Evolutionary conservation across 2,888 invertebrate species (phyloP), one percentile per base, ranked within the genome.

Genomic region (Pycnomerus fuliginosus): DNA sequence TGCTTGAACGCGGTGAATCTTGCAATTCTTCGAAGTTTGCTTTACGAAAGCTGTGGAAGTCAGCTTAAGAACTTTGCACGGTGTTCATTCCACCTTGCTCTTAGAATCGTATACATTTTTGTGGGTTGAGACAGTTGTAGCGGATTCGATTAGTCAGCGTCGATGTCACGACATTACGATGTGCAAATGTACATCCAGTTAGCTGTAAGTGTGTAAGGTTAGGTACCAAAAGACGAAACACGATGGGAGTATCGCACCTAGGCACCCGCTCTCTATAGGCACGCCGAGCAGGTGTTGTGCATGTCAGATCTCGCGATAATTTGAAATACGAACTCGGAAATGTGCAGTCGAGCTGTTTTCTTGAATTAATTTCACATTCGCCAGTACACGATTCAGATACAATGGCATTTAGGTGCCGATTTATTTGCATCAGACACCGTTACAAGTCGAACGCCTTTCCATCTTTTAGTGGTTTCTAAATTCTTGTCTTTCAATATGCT

Each of bases 301-400:
- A 55, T 60, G 69, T 69, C 69, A 67, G 69, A 70, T 70, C 56
- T 48, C 48, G 60, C 62, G 69, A 70, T 70, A 68, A 67, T 70
- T 70, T 70, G 69, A 70, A 60, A 65, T 68, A 69, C 68, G 62
- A 60, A 70, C 67, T 70, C 69, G 69, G 69, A 70, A 69, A 69
- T 62, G 61, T 55, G 56, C 56, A 59, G 54, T 54, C 53, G 52
- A 54, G 58, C 56, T 58, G 63, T 62, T 67, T 64, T 64, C 65
- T 60, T 69, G 69, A 67, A 69, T 69, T 70, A 68, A 69, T 70
- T 70, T 64, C 65, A 61, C 68, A 69, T 69, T 62, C 61, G 53
- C 44, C 70, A 13, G 65, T 53, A 62, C 64, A 63, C 63, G 64
- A 63, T 57, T 63, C 44, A 48, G 60, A 61, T 62, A 62, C 60